phyloP scores from a whole-genome alignment of 2,113 vertebrate genomes.

The Solea senegalensis region DNA sequence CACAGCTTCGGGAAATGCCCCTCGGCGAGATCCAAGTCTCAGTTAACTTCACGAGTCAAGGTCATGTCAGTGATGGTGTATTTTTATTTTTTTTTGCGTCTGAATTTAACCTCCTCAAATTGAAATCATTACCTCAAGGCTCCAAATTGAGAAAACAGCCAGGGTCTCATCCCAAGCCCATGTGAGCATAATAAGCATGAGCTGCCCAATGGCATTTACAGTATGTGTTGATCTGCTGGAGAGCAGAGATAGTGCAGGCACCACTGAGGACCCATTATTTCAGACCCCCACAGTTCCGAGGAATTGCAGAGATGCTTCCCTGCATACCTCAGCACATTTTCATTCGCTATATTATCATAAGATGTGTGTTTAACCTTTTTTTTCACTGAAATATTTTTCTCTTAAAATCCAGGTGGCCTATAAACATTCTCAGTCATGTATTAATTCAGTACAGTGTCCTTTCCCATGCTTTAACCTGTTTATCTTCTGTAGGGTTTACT shows the following conservation, averaged over 20 bases:
- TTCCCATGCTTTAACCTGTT: background rate
- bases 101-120: conserved; percentile 76
- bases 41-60: conserved; percentile 72
- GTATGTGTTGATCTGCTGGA: conserved; percentile 73
- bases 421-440: conserved; percentile 11
- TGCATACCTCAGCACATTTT: conserved; percentile 68
- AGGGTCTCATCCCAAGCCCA: conserved; percentile 80
- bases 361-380: conserved; percentile 49
- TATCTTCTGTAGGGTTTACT: background rate
- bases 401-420: background rate
- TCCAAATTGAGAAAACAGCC: conserved; percentile 81
- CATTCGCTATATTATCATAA: conserved; percentile 64
- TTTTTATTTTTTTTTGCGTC: conserved; percentile 70
- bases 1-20: conserved; percentile 46
- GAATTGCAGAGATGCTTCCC: conserved; percentile 78
- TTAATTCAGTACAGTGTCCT: background rate
- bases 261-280: conserved; percentile 81
- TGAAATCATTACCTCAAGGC: conserved; percentile 79
- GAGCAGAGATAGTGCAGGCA: conserved; percentile 72
- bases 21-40: conserved; percentile 48
- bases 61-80: conserved; percentile 78
- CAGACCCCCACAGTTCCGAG: conserved; percentile 76
- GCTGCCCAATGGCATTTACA: conserved; percentile 78
- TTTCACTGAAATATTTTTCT: background rate
- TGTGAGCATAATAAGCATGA: conserved; percentile 83